These are phyloP conservation scores for Apamea crenata DNA, from an alignment of 2,888 invertebrate genomes.

Conservation along the genomic window DNA sequence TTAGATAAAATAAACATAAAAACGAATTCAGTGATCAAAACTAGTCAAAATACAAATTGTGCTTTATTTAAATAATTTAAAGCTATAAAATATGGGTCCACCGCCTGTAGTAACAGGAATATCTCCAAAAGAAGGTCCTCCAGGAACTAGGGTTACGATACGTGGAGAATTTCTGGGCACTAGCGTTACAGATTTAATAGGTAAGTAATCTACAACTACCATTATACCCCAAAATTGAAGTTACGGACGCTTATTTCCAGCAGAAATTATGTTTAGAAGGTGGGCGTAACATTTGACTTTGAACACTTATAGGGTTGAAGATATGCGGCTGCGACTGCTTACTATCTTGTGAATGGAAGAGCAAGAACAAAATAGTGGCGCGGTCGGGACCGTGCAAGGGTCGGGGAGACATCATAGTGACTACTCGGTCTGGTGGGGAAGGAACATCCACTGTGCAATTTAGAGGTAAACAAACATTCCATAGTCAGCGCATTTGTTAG, in stretches of 20 bases:
- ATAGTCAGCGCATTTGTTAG: no score
- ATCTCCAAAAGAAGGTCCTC: conserved; percentile 99
- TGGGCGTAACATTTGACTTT: conserved; percentile 53
- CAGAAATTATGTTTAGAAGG: conserved; percentile 2
- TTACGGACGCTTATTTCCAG: neutral
- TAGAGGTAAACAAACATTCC: conserved; percentile 89
- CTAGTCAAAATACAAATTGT: neutral
- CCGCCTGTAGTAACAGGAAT: conserved; percentile 98
- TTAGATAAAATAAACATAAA: neutral
- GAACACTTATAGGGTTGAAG: conserved; percentile 93
- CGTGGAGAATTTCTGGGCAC: conserved; percentile 98
- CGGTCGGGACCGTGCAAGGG: conserved; percentile 98
- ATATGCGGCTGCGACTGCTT: conserved; percentile 99
- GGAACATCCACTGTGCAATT: conserved; percentile 97
- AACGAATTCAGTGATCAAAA: neutral
- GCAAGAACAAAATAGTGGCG: conserved; percentile 98
- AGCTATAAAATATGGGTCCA: conserved; percentile 90
- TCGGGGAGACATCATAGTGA: conserved; percentile 97
- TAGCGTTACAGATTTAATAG: conserved; percentile 95
- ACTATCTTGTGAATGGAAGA: conserved; percentile 99
- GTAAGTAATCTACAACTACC: conserved; percentile 82
- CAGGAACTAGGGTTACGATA: conserved; percentile 98
- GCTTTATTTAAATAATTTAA: neutral
- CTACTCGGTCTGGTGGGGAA: conserved; percentile 95
- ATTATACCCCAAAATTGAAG: neutral